Percentiles rank a stretch among this genome's conserved stretches.
Evolutionary conservation across 2,113 vertebrate species (phyloP).

Genomic region (Myiozetetes cayanensis): DNA sequence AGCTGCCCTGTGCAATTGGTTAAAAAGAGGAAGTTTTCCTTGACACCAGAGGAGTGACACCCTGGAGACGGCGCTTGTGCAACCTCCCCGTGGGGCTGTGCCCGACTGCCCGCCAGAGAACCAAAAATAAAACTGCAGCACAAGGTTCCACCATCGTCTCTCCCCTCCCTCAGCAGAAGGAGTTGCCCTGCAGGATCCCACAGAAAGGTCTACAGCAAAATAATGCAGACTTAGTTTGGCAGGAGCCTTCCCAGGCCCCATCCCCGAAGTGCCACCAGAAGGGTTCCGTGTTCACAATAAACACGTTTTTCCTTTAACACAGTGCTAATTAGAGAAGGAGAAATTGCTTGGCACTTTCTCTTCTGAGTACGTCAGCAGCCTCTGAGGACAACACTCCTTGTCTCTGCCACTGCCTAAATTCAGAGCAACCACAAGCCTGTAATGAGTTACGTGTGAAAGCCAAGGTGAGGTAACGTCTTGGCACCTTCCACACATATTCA

Average conservation of each 20-base stretch:
- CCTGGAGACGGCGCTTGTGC: constrained; percentile 66
- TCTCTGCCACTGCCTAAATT: constrained; percentile 8
- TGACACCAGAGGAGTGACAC: constrained; percentile 75
- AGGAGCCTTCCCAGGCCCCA: neutral
- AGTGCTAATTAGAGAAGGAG: neutral
- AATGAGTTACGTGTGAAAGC: neutral
- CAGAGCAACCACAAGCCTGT: constrained; percentile 3
- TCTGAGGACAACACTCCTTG: neutral
- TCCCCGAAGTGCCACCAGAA: neutral
- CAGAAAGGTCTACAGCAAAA: neutral
- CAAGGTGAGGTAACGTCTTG: constrained; percentile 20
- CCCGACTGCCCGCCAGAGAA: neutral
- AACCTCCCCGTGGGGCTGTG: constrained; percentile 16
- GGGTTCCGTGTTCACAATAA: neutral
- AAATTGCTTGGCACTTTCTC: constrained; percentile 37
- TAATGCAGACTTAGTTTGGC: neutral
- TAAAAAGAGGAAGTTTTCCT: constrained; percentile 80
- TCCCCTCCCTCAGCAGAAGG: neutral
- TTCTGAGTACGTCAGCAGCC: constrained; percentile 12
- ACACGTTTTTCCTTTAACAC: neutral
- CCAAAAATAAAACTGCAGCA: constrained; percentile 4
- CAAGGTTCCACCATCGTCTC: neutral
- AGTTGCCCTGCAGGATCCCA: neutral
- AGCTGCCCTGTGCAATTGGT: constrained; percentile 57
- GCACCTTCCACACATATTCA: constrained; percentile 19